phyloP scores from a whole-genome alignment of 35 echinoderm and acorn worm species.

The Heliocidaris erythrogramma region DNA sequence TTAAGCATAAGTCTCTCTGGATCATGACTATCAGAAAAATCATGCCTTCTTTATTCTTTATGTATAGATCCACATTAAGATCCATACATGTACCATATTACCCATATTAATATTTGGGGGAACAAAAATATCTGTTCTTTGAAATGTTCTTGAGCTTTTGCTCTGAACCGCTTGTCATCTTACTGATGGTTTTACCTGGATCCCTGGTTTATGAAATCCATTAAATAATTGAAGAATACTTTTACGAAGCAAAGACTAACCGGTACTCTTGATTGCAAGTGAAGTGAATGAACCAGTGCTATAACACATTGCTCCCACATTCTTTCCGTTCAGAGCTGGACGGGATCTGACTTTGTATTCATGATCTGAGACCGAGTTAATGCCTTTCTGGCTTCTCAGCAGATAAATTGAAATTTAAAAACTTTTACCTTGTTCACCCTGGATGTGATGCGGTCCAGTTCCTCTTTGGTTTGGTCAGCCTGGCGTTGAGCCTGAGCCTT shows the following conservation, averaged over 20 bases:
- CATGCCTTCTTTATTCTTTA: too few relatives aligned
- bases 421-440: slow-evolving; percentile 83
- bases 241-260: neutral
- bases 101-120: too few relatives aligned
- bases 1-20: too few relatives aligned
- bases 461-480: slow-evolving; percentile 88
- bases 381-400: neutral
- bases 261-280: neutral
- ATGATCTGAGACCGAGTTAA: too few relatives aligned
- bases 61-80: too few relatives aligned
- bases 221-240: neutral
- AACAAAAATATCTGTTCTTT: too few relatives aligned
- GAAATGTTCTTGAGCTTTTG: too few relatives aligned
- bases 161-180: too few relatives aligned
- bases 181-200: too few relatives aligned
- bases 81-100: too few relatives aligned
- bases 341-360: too few relatives aligned
- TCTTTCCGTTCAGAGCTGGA: neutral
- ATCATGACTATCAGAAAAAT: too few relatives aligned
- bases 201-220: neutral
- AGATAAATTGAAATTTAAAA: neutral
- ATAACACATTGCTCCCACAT: neutral
- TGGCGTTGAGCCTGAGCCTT: slow-evolving; percentile 73
- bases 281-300: neutral
- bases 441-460: slow-evolving; percentile 74